These are phyloP conservation scores for Schizaphis graminum DNA, from an alignment of 2,888 invertebrate genomes.

Conservation along the genomic window DNA sequence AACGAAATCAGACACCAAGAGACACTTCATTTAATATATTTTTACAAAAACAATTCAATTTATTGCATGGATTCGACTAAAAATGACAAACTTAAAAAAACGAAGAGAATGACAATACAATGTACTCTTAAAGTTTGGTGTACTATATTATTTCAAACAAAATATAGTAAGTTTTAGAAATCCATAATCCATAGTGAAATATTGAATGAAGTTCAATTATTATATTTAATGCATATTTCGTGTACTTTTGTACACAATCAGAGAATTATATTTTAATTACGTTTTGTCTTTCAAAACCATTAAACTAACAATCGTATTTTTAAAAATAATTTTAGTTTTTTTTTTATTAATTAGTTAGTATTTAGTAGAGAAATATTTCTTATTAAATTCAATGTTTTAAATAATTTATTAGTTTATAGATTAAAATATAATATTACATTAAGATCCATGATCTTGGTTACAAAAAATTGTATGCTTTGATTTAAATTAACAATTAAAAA, in stretches of 20 bases:
- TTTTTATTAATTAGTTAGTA: not conserved
- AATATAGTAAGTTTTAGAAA: not conserved
- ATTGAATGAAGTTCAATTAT: constrained; percentile 9
- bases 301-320: not conserved
- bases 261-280: not conserved
- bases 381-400: not conserved
- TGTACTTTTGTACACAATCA: not conserved
- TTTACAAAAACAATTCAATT: not conserved
- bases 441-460: not conserved
- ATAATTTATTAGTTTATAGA: not conserved
- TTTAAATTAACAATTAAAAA: not conserved
- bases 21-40: not conserved
- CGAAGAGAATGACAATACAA: not conserved
- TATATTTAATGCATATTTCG: constrained; percentile 11
- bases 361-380: not conserved
- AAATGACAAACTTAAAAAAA: not conserved
- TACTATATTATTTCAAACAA: not conserved
- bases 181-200: not conserved
- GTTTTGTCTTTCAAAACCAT: not conserved
- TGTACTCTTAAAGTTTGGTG: not conserved
- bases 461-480: not conserved
- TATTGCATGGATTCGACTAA: not conserved
- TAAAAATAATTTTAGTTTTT: not conserved
- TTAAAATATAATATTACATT: not conserved
- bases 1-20: not conserved